Evolutionary conservation across 2,797 vertebrate genomes (phyloP).

Genomic region (Premnoplex brunnescens): DNA sequence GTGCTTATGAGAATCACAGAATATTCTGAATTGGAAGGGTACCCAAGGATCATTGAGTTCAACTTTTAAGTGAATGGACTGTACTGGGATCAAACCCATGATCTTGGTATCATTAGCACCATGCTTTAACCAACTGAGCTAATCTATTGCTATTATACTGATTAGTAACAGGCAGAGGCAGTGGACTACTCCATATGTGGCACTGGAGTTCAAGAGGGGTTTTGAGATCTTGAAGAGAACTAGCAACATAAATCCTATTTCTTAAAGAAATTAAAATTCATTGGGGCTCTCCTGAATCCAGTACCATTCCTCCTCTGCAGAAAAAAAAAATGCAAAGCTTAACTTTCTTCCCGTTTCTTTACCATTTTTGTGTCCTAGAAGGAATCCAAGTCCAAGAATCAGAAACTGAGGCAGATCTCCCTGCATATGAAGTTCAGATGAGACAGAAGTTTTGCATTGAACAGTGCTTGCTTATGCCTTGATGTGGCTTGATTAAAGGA

Average conservation of each 20-base stretch:
- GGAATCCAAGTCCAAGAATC: not conserved
- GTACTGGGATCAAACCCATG: not conserved
- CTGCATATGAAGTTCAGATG: not conserved
- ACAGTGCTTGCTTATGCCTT: not conserved
- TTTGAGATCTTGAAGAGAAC: not conserved
- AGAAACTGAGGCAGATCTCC: not conserved
- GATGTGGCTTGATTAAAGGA: not conserved
- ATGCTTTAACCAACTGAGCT: not conserved
- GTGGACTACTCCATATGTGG: not conserved
- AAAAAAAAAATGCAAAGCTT: not conserved
- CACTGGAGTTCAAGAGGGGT: not conserved
- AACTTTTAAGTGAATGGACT: not conserved
- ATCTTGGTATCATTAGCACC: not conserved
- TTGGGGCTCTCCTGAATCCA: not conserved
- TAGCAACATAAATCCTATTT: not conserved
- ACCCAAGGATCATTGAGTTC: not conserved
- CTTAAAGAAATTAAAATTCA: not conserved
- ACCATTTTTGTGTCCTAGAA: not conserved
- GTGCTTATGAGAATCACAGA: not conserved
- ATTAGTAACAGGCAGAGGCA: not conserved
- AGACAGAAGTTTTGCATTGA: not conserved
- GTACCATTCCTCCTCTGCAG: not conserved
- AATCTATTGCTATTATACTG: not conserved
- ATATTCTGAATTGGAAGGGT: not conserved
- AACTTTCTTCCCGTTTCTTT: not conserved